Percentiles rank a stretch among this genome's conserved stretches.
Conservation (phyloP, 2,113 vertebrate species). For the Melospiza georgiana region DNA sequence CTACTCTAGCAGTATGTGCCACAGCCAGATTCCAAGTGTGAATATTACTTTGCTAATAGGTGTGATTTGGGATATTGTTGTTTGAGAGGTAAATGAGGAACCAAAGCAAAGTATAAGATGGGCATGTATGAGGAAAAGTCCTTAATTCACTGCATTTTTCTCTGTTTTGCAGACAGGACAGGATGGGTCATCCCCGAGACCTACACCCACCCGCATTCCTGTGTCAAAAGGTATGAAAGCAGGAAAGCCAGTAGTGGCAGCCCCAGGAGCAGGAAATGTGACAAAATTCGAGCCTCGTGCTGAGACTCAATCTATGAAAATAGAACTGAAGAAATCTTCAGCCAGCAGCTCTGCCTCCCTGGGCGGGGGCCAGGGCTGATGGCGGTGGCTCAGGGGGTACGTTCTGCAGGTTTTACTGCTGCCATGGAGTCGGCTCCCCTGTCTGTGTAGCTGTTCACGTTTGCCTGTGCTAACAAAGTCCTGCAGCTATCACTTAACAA, state of each 20-base stretch:
- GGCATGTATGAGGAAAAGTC: neutral
- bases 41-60: neutral
- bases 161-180: constrained; percentile 82
- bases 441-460: constrained; percentile 45
- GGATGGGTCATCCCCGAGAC: constrained; percentile 83
- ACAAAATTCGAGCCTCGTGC: constrained; percentile 88
- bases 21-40: neutral
- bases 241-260: constrained; percentile 86
- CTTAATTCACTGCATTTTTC: neutral
- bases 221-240: constrained; percentile 94
- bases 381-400: constrained; percentile 77
- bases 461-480: constrained; percentile 70
- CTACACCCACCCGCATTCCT: constrained; percentile 89
- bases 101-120: neutral
- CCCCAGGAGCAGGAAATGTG: constrained; percentile 86
- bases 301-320: constrained; percentile 93
- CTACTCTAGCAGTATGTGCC: neutral
- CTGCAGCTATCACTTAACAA: constrained; percentile 61
- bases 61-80: neutral
- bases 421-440: constrained; percentile 53
- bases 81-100: neutral
- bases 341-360: constrained; percentile 79
- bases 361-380: constrained; percentile 87
- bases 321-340: constrained; percentile 93
- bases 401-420: constrained; percentile 74